Evolutionary conservation across 2,797 vertebrate genomes (phyloP).

Genomic region (Chelon auratus): DNA sequence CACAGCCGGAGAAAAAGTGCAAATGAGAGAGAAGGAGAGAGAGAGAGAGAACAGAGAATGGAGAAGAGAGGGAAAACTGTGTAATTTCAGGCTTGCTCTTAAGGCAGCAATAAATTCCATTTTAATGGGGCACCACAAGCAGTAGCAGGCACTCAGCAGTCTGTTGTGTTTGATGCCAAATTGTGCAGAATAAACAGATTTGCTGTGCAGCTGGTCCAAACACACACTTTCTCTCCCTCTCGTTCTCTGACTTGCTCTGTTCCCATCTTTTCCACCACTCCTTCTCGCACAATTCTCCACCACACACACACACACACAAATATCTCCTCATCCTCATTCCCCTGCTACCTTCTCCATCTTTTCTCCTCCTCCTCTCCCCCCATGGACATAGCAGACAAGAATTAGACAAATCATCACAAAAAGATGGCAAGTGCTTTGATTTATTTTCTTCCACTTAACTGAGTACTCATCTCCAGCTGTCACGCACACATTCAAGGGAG

Average conservation of each 20-base stretch:
- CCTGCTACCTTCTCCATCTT: conserved; percentile 26
- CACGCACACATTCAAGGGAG: conserved; percentile 47
- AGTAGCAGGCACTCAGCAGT: conserved; percentile 81
- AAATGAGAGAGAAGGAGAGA: conserved; percentile 47
- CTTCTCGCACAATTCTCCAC: conserved; percentile 6
- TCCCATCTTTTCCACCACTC: conserved; percentile 38
- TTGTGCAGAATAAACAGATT: conserved; percentile 87
- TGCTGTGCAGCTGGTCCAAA: conserved; percentile 81
- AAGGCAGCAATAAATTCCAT: conserved; percentile 81
- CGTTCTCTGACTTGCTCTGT: conserved; percentile 42
- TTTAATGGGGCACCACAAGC: conserved; percentile 82
- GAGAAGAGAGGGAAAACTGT: conserved; percentile 55
- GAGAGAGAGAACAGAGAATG: conserved; percentile 15
- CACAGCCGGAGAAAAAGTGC: conserved; percentile 33
- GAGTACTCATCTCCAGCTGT: conserved; percentile 71
- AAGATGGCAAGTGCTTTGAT: conserved; percentile 69
- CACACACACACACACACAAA: conserved; percentile 28
- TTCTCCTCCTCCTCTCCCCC: conserved; percentile 2
- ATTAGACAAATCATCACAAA: conserved; percentile 74
- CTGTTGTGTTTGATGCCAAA: conserved; percentile 86
- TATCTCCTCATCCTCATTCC: conserved; percentile 20
- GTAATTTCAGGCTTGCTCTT: conserved; percentile 74
- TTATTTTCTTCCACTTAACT: conserved; percentile 69
- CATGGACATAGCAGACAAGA: conserved; percentile 50
- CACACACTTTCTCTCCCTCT: conserved; percentile 54